Percentiles rank a stretch among this genome's conserved stretches.
These are phyloP conservation scores for Plagiodera versicolora DNA, from an alignment of 2,888 invertebrate genomes.

Conservation along the genomic window DNA sequence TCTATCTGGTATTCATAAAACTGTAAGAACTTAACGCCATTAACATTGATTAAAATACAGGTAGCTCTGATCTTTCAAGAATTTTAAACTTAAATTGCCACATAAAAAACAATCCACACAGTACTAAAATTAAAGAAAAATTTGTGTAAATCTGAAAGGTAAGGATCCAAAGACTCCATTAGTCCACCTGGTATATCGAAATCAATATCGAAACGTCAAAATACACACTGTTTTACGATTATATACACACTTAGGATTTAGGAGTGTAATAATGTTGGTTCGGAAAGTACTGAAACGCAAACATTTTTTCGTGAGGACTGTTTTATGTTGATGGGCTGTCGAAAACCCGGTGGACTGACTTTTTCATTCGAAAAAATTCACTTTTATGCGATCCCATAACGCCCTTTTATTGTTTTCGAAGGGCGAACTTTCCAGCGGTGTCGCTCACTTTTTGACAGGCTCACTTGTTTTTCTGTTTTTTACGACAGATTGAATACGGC, in stretches of 20 bases:
- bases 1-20: too few species aligned
- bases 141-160: too few species aligned
- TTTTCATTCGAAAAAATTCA: constrained; percentile 20
- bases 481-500: not conserved
- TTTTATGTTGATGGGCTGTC: constrained; percentile 27
- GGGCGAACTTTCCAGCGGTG: not conserved
- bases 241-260: not conserved
- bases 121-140: too few species aligned
- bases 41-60: too few species aligned
- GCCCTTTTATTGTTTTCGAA: constrained; percentile 8
- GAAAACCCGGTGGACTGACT: constrained; percentile 20
- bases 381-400: constrained; percentile 14
- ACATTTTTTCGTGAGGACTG: constrained; percentile 23
- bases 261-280: constrained; percentile 18
- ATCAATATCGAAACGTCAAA: too few species aligned
- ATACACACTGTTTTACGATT: too few species aligned
- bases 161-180: too few species aligned
- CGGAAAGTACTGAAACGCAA: constrained; percentile 26
- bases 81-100: too few species aligned
- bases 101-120: too few species aligned
- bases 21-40: too few species aligned
- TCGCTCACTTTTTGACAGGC: not conserved
- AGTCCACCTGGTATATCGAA: too few species aligned
- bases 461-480: not conserved
- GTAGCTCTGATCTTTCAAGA: too few species aligned